Conservation (phyloP, 37 sponge, comb jelly and placozoan genomes). For the Ianthella basta region DNA sequence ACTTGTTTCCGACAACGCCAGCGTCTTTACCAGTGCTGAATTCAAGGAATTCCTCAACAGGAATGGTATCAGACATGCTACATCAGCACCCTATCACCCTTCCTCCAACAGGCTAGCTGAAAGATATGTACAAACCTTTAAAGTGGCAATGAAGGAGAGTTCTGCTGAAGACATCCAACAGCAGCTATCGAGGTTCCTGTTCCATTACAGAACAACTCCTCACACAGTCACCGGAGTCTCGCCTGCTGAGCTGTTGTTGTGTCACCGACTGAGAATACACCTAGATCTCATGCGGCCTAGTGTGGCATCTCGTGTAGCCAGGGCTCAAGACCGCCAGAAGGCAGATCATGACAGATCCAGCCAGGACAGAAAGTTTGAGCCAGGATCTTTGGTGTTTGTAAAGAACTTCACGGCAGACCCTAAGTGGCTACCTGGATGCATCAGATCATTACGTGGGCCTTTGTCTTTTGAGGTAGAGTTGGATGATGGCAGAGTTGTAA, state of each 20-base stretch:
- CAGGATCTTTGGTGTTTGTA: neutral
- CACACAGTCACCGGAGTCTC: neutral
- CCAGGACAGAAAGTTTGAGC: neutral
- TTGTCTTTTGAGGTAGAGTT: no score
- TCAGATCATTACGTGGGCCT: no score
- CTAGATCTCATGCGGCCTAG: neutral
- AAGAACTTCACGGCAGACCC: neutral
- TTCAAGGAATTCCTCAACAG: slow-evolving; percentile 4
- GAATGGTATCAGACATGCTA: slow-evolving; percentile 13
- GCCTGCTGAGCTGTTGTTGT: neutral
- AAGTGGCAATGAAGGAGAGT: slow-evolving; percentile 8
- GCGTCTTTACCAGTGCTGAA: slow-evolving; percentile 28
- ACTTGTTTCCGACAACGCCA: slow-evolving; percentile 27
- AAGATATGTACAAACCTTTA: slow-evolving; percentile 9
- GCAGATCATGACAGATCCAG: neutral
- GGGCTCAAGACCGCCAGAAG: neutral
- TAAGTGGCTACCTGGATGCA: neutral
- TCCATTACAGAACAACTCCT: slow-evolving; percentile 21
- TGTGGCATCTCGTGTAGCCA: neutral
- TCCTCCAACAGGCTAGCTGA: slow-evolving; percentile 28
- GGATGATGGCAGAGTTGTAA: no score
- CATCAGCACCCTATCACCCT: slow-evolving; percentile 7
- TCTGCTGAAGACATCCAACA: neutral
- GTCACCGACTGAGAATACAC: neutral
- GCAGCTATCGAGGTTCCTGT: neutral